A percentile compares a stretch with the other conserved stretches of the same genome.
phyloP scores from a whole-genome alignment of 1,140 invertebrate species.

The Theocolax elegans region DNA sequence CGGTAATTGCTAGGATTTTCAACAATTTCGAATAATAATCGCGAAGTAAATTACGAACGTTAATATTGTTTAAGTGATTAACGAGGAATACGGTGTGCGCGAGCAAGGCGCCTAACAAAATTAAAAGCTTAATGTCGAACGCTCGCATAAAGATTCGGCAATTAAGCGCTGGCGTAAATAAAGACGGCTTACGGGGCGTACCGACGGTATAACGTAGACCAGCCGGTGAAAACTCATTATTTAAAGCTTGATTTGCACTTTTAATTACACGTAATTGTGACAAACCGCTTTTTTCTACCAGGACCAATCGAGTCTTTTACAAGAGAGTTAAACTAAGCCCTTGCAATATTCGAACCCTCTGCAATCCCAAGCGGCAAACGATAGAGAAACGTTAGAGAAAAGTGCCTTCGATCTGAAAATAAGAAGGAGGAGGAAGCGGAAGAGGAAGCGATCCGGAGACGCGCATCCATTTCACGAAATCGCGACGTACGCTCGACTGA shows the following conservation, averaged over 20 bases:
- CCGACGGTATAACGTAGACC: background rate
- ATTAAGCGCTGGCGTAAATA: conserved; percentile 33
- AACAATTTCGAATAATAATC: too few relatives aligned
- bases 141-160: conserved; percentile 42
- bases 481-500: too few relatives aligned
- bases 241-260: conserved; percentile 12
- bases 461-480: too few relatives aligned
- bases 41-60: too few relatives aligned
- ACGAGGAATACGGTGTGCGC: too few relatives aligned
- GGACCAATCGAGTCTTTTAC: background rate
- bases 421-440: too few relatives aligned
- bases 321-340: too few relatives aligned
- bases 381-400: background rate
- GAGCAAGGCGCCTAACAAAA: conserved; percentile 2
- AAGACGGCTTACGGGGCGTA: background rate
- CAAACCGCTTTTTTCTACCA: conserved; percentile 8
- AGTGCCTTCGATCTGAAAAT: conserved; percentile 15
- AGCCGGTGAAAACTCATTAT: conserved; percentile 12
- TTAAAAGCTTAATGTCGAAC: conserved; percentile 22
- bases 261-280: conserved; percentile 36
- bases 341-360: too few relatives aligned
- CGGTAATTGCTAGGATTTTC: too few relatives aligned
- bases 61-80: too few relatives aligned
- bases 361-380: too few relatives aligned
- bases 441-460: too few relatives aligned